Conservation (phyloP, 2,888 invertebrate species). For the Ommatoiulus sabulosus region DNA sequence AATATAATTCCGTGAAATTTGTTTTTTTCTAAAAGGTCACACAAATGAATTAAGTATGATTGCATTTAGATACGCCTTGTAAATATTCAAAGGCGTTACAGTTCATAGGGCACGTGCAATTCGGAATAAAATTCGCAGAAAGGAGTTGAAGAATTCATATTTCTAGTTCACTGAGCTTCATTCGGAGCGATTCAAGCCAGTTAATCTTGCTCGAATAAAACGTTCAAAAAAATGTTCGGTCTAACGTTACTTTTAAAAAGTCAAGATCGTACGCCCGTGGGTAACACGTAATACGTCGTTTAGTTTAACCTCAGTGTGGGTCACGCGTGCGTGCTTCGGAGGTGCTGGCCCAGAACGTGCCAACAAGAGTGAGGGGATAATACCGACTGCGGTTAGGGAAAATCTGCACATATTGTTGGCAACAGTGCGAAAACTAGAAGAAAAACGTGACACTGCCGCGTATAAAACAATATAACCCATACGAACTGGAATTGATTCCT, state of each 20-base stretch:
- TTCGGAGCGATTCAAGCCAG: background rate
- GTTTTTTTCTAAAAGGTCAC: background rate
- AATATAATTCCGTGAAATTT: background rate
- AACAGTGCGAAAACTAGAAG: no score
- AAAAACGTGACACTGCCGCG: no score
- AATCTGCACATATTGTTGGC: no score
- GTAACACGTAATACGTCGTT: background rate
- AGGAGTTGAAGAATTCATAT: constrained; percentile 14
- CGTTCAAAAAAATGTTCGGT: background rate
- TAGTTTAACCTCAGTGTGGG: background rate
- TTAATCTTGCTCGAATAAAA: background rate
- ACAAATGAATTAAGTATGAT: background rate
- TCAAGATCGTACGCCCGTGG: background rate
- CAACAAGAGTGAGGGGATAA: background rate
- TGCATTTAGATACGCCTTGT: background rate
- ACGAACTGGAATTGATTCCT: no score
- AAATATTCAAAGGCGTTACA: constrained; percentile 4
- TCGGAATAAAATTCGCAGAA: background rate
- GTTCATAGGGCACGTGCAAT: background rate
- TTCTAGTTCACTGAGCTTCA: constrained; percentile 32
- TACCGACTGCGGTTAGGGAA: no score
- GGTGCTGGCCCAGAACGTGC: background rate
- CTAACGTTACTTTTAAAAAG: background rate
- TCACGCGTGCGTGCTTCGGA: background rate
- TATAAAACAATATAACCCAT: no score